A percentile compares a stretch with the other conserved stretches of the same genome.
phyloP scores from a whole-genome alignment of 2,113 vertebrate genomes.

The Tachycineta bicolor region DNA sequence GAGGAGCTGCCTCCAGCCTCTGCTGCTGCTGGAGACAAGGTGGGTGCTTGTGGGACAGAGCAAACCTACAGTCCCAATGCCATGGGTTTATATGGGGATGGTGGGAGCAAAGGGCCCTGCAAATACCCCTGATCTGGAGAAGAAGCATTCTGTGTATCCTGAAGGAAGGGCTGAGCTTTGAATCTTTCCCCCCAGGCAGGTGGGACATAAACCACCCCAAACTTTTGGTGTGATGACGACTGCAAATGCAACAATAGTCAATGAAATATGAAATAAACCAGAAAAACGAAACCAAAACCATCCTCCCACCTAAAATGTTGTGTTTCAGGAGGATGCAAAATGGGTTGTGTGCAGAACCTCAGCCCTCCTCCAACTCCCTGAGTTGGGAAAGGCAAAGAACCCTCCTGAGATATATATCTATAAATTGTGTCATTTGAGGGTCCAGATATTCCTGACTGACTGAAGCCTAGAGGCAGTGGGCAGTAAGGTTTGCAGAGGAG shows the following conservation, averaged over 20 bases:
- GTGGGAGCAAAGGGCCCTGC: neutral
- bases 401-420: neutral
- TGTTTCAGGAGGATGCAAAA: neutral
- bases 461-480: neutral
- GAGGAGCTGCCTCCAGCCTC: neutral
- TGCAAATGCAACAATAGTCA: neutral
- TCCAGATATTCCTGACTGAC: neutral
- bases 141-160: neutral
- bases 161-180: neutral
- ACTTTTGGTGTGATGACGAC: neutral
- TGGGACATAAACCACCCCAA: neutral
- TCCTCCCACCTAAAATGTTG: rapidly evolving
- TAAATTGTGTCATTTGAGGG: rapidly evolving
- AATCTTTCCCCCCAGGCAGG: neutral
- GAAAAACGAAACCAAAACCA: neutral
- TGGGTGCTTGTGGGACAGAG: neutral
- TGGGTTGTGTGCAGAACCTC: neutral
- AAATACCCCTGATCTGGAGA: neutral
- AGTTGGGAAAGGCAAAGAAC: neutral
- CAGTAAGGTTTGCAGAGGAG: neutral
- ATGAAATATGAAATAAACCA: neutral
- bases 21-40: neutral
- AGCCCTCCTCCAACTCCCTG: neutral
- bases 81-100: neutral
- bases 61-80: neutral